phyloP scores from a whole-genome alignment of 2,113 vertebrate species.

The Herpetotheres cachinnans region DNA sequence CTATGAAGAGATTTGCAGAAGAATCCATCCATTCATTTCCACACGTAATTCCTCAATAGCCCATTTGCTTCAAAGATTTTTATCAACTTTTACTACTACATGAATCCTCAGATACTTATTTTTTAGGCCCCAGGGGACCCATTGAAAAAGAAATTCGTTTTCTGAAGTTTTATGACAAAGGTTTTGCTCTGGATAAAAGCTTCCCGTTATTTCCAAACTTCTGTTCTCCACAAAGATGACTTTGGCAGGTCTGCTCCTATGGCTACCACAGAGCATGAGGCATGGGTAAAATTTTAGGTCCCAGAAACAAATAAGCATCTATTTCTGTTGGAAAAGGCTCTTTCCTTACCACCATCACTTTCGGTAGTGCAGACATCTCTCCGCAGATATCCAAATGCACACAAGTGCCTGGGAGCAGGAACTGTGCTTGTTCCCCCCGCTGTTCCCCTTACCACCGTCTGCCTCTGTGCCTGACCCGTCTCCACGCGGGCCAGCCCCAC shows the following conservation, averaged over 20 bases:
- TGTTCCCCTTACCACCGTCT: neutral
- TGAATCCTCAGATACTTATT: constrained; percentile 61
- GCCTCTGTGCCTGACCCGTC: neutral
- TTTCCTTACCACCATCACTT: neutral
- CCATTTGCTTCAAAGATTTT: constrained; percentile 63
- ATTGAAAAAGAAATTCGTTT: constrained; percentile 14
- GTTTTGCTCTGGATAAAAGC: constrained; percentile 38
- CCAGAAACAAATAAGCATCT: neutral
- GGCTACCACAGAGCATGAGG: neutral
- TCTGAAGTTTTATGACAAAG: constrained; percentile 55
- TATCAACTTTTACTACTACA: constrained; percentile 53
- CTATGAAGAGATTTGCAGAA: constrained; percentile 45
- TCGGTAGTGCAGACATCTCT: neutral
- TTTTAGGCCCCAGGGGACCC: constrained; percentile 34
- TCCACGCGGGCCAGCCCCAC: neutral
- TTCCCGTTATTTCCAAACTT: neutral
- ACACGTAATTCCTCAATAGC: constrained; percentile 51
- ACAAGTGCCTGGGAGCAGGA: neutral
- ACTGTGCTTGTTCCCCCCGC: neutral
- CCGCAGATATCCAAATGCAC: neutral
- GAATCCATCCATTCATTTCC: constrained; percentile 42
- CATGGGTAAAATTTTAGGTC: neutral
- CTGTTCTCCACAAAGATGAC: neutral
- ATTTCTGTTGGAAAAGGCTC: neutral
- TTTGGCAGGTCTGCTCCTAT: neutral